Evolutionary conservation across 2,888 invertebrate species (phyloP).

Genomic region (Rotaria sp.): DNA sequence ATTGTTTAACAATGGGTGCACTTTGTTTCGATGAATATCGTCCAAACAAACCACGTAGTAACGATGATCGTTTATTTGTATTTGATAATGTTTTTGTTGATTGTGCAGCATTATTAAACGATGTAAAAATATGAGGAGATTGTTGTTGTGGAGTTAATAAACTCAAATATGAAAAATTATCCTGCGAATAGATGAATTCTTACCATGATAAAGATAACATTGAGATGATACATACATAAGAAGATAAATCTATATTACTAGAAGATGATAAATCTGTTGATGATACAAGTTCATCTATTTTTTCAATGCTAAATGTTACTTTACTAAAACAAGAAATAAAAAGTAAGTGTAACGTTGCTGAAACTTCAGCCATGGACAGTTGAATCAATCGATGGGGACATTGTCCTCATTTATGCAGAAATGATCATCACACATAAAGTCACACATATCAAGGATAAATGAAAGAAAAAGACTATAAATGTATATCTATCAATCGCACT

Average conservation of each 20-base stretch:
- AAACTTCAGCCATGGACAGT: neutral
- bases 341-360: neutral
- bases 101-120: neutral
- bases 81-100: neutral
- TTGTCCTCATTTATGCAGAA: too few relatives aligned
- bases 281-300: neutral
- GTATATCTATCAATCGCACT: too few relatives aligned
- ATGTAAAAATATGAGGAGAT: neutral
- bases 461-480: too few relatives aligned
- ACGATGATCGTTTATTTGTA: neutral
- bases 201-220: neutral
- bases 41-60: neutral
- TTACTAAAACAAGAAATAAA: neutral
- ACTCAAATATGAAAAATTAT: neutral
- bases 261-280: neutral
- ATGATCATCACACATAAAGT: too few relatives aligned
- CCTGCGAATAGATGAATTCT: neutral
- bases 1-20: neutral
- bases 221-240: neutral
- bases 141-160: neutral
- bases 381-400: neutral
- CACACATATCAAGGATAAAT: too few relatives aligned
- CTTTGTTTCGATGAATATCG: neutral
- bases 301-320: neutral
- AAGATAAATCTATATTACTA: neutral